These are phyloP conservation scores for Callospermophilus lateralis DNA, from an alignment of 2,113 vertebrate species.

Conservation along the genomic window DNA sequence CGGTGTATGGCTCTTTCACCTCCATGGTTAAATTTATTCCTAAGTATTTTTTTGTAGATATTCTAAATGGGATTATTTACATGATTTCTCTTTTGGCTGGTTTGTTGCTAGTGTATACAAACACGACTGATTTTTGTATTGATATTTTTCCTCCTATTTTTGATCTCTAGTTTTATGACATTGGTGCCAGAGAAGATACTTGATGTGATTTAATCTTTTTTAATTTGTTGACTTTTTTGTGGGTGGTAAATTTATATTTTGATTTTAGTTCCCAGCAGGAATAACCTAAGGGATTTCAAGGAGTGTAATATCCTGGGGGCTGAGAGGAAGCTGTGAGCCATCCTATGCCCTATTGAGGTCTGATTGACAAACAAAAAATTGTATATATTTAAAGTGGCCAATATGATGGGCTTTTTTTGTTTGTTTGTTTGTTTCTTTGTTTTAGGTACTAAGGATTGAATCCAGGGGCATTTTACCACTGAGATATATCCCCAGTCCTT, in stretches of 20 bases:
- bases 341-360: neutral
- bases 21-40: neutral
- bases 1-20: neutral
- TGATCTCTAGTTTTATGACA: neutral
- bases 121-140: neutral
- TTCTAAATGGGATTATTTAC: neutral
- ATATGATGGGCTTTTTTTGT: neutral
- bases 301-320: neutral
- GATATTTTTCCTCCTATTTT: neutral
- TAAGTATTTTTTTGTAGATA: neutral
- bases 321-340: neutral
- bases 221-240: neutral
- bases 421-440: no score
- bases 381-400: neutral
- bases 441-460: no score
- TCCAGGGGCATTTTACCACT: no score
- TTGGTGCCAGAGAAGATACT: neutral
- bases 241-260: neutral
- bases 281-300: neutral
- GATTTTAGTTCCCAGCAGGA: neutral
- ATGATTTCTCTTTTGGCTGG: neutral
- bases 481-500: no score
- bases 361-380: neutral
- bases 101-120: neutral
- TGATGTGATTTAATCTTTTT: neutral